These are phyloP conservation scores for Chaetodon trifascialis DNA, from an alignment of 2,113 vertebrate genomes.

Conservation along the genomic window DNA sequence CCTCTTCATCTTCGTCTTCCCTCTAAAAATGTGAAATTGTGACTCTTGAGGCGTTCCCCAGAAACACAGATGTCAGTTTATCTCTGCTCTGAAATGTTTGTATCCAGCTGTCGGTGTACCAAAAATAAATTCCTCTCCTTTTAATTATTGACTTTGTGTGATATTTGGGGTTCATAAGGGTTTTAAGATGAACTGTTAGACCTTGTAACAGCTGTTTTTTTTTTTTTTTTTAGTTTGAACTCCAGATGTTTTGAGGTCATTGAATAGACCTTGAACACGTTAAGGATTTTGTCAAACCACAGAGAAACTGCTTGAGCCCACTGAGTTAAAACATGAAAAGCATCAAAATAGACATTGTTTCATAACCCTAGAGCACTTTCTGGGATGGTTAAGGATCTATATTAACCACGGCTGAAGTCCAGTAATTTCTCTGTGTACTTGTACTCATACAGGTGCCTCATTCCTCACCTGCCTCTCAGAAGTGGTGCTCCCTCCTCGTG, in stretches of 20 bases:
- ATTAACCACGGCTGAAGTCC: neutral
- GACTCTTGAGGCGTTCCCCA: constrained; percentile 22
- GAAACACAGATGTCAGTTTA: constrained; percentile 23
- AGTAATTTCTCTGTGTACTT: neutral
- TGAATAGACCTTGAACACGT: neutral
- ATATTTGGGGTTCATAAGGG: neutral
- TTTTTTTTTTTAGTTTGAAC: neutral
- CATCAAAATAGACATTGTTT: neutral
- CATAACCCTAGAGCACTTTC: neutral
- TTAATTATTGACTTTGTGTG: constrained; percentile 41
- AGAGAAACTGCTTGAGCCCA: neutral
- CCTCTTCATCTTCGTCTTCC: constrained; percentile 17
- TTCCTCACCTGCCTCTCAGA: constrained; percentile 73
- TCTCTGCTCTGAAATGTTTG: constrained; percentile 50
- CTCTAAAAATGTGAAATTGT: constrained; percentile 68
- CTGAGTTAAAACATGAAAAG: neutral
- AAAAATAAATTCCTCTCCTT: constrained; percentile 51
- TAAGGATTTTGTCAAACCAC: too few species aligned
- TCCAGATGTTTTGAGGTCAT: neutral
- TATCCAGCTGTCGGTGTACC: constrained; percentile 2
- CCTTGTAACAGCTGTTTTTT: neutral
- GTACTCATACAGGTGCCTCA: constrained; percentile 45
- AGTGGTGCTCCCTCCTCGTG: constrained; percentile 50
- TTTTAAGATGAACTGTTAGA: too few species aligned
- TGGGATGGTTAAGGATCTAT: neutral